A percentile compares a stretch with the other conserved stretches of the same genome.
Evolutionary conservation across 2,888 invertebrate species (phyloP).

Genomic region (Gari tellinella): DNA sequence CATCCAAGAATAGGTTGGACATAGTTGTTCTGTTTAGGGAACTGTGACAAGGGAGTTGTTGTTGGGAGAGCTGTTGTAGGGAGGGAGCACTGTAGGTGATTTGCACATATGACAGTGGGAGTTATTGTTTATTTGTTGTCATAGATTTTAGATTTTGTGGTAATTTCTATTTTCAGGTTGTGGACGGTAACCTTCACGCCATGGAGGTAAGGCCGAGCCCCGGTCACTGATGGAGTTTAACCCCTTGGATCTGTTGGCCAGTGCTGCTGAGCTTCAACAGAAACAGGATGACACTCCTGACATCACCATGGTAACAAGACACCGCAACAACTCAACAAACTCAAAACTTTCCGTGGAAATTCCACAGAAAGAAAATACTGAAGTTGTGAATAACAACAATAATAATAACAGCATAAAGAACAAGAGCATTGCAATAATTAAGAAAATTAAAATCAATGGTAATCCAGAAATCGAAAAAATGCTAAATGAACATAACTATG

Average conservation of each 20-base stretch:
- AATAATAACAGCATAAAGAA: conserved; percentile 41
- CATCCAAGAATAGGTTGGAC: too few species aligned
- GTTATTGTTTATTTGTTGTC: not conserved
- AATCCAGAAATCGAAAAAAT: conserved; percentile 68
- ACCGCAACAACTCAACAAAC: conserved; percentile 15
- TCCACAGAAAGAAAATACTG: conserved; percentile 18
- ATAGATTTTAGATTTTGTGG: not conserved
- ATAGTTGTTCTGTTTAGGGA: too few species aligned
- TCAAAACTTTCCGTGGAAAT: conserved; percentile 2
- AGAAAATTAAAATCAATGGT: conserved; percentile 52
- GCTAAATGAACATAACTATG: conserved; percentile 74
- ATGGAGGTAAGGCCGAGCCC: not conserved
- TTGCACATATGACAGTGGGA: too few species aligned
- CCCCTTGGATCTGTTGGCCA: conserved; percentile 78
- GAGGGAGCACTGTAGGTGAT: too few species aligned
- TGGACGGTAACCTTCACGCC: not conserved
- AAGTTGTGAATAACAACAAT: conserved; percentile 15
- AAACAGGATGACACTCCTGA: conserved; percentile 58
- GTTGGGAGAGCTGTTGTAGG: too few species aligned
- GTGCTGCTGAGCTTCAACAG: conserved; percentile 74
- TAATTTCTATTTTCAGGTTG: not conserved
- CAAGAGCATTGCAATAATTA: conserved; percentile 36
- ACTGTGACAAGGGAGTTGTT: too few species aligned
- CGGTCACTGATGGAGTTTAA: conserved; percentile 72
- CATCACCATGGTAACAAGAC: conserved; percentile 41